A percentile compares a stretch with the other conserved stretches of the same genome.
These are phyloP conservation scores for Solea solea DNA, from an alignment of 2,113 vertebrate genomes.

Conservation along the genomic window DNA sequence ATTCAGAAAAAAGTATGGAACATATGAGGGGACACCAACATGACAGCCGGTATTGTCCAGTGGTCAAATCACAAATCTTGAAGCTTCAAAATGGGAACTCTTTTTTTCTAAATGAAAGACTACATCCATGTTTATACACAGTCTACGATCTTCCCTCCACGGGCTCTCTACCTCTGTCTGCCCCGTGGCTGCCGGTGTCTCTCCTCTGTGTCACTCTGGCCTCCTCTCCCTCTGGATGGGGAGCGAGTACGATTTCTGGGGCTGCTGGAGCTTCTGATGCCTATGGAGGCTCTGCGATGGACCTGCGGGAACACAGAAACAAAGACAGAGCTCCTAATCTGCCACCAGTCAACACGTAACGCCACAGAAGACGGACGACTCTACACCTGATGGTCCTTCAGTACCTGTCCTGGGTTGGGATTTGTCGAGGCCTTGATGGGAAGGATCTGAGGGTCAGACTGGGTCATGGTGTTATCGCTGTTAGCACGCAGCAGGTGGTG, in stretches of 20 bases:
- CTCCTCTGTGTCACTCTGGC: constrained; percentile 82
- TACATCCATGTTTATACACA: too few species aligned
- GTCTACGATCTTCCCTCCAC: background rate
- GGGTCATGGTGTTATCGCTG: constrained; percentile 90
- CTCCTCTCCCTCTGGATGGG: constrained; percentile 86
- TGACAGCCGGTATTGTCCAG: too few species aligned
- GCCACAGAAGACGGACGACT: too few species aligned
- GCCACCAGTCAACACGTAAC: too few species aligned
- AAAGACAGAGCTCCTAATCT: background rate
- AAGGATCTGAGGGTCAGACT: constrained; percentile 84
- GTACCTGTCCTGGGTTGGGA: constrained; percentile 74
- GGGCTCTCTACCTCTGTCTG: constrained; percentile 79
- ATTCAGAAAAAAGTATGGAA: too few species aligned
- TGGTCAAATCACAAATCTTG: too few species aligned
- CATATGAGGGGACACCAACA: too few species aligned
- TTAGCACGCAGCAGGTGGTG: constrained; percentile 87
- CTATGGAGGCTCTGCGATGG: constrained; percentile 82
- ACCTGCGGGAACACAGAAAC: constrained; percentile 50
- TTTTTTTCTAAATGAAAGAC: too few species aligned
- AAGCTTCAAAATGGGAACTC: too few species aligned
- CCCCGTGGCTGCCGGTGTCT: constrained; percentile 85
- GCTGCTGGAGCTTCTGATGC: constrained; percentile 90
- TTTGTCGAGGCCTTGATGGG: constrained; percentile 73
- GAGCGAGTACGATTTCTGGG: constrained; percentile 89
- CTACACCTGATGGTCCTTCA: background rate